A percentile compares a stretch with the other conserved stretches of the same genome.
Evolutionary conservation across 2,797 vertebrate species (phyloP).

Genomic region (Sylvilagus floridanus): DNA sequence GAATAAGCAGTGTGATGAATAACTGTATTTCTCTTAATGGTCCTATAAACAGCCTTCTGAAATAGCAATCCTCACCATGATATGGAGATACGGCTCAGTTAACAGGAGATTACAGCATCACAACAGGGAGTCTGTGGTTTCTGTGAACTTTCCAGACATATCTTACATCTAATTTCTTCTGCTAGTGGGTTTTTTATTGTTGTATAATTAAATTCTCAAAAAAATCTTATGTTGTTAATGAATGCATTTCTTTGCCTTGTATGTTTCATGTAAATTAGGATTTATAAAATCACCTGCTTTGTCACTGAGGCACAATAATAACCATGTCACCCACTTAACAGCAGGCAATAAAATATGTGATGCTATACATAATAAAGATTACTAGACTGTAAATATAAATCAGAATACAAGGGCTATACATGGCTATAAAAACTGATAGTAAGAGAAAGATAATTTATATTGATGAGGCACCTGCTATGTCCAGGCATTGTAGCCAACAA

Average conservation of each 20-base stretch:
- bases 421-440: not conserved
- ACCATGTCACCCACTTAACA: not conserved
- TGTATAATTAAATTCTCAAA: not conserved
- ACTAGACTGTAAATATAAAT: conserved; percentile 4
- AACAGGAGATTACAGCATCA: not conserved
- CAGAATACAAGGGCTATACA: not conserved
- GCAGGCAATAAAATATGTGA: not conserved
- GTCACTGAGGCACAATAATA: not conserved
- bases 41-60: not conserved
- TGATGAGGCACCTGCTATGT: not conserved
- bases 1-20: not conserved
- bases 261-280: conserved; percentile 8
- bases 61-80: not conserved
- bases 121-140: not conserved
- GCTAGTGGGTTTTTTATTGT: not conserved
- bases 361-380: not conserved
- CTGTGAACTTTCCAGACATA: not conserved
- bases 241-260: not conserved
- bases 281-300: conserved; percentile 41
- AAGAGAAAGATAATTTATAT: not conserved
- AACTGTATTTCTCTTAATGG: not conserved
- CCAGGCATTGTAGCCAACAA: not conserved
- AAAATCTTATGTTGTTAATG: not conserved
- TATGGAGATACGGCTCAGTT: not conserved
- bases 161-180: conserved; percentile 1